Percentiles rank a stretch among this genome's conserved stretches.
These are phyloP conservation scores for Rotaria magnacalcarata DNA, from an alignment of 2,888 invertebrate genomes.

Conservation along the genomic window DNA sequence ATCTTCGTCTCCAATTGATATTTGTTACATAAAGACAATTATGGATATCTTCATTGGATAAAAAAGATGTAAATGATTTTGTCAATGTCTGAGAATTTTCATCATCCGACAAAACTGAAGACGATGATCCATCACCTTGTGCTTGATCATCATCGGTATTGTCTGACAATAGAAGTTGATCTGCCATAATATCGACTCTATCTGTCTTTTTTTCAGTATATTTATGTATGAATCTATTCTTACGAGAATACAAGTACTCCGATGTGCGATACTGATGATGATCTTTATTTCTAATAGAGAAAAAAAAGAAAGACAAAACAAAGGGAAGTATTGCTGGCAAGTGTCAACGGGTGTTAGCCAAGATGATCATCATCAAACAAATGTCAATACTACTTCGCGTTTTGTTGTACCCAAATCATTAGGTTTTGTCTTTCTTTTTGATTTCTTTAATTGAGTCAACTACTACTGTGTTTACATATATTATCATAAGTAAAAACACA, in stretches of 20 bases:
- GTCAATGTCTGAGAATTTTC: slow-evolving; percentile 3
- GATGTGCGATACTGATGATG: slow-evolving; percentile 8
- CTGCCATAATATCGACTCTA: not conserved
- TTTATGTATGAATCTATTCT: not conserved
- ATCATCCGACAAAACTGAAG: not conserved
- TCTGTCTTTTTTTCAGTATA: not conserved
- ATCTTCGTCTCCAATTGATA: slow-evolving; percentile 1
- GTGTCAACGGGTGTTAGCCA: slow-evolving; percentile 1
- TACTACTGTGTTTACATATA: not conserved
- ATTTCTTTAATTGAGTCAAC: not conserved
- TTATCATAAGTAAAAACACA: not conserved
- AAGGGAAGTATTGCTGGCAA: not conserved
- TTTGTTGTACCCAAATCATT: not conserved
- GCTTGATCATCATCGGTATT: slow-evolving; percentile 23
- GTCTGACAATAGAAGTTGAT: not conserved
- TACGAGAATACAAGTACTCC: not conserved
- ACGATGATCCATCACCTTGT: slow-evolving; percentile 14
- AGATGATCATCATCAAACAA: slow-evolving; percentile 12
- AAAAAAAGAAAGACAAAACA: slow-evolving; percentile 8
- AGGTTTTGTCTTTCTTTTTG: not conserved
- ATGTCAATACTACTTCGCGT: slow-evolving; percentile 8
- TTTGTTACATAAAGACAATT: not conserved
- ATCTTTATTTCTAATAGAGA: slow-evolving; percentile 10
- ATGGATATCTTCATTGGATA: slow-evolving; percentile 3
- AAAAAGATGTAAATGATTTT: not conserved